Conservation (phyloP, 1,140 invertebrate genomes). For the Bilobella aurantiaca region DNA sequence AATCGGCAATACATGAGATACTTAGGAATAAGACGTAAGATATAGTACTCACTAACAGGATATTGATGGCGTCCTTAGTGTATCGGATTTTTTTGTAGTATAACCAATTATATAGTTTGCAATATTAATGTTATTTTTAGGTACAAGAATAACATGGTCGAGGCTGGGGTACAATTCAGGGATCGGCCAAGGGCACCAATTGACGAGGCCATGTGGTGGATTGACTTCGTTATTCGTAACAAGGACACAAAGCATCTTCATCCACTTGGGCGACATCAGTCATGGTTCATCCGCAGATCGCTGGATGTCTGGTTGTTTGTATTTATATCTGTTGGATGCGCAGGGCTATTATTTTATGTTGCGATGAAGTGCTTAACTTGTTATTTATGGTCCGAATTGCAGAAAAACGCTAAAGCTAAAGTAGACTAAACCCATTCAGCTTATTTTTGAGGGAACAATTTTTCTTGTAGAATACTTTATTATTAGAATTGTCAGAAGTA, state of each 20-base stretch:
- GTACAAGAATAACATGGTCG: neutral
- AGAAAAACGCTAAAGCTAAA: too few relatives aligned
- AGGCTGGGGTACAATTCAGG: constrained; percentile 16
- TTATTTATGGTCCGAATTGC: too few relatives aligned
- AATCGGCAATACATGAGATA: neutral
- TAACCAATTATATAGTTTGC: neutral
- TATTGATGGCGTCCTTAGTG: too few relatives aligned
- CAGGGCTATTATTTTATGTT: too few relatives aligned
- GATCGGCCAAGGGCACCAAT: constrained; percentile 31
- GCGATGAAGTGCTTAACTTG: too few relatives aligned
- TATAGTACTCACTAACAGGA: too few relatives aligned
- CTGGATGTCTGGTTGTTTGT: neutral
- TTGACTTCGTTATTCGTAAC: constrained; percentile 37
- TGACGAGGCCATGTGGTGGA: constrained; percentile 36
- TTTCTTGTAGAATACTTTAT: too few relatives aligned
- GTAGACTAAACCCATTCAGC: too few relatives aligned
- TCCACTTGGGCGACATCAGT: neutral
- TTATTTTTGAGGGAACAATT: too few relatives aligned
- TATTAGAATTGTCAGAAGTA: too few relatives aligned
- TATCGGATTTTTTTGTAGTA: neutral
- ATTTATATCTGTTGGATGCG: too few relatives aligned
- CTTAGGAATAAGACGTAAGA: neutral
- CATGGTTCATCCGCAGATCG: neutral
- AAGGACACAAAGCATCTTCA: constrained; percentile 16
- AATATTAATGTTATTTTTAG: neutral